These are phyloP conservation scores for Microtus pennsylvanicus DNA, from an alignment of 2,113 vertebrate genomes.

Conservation along the genomic window DNA sequence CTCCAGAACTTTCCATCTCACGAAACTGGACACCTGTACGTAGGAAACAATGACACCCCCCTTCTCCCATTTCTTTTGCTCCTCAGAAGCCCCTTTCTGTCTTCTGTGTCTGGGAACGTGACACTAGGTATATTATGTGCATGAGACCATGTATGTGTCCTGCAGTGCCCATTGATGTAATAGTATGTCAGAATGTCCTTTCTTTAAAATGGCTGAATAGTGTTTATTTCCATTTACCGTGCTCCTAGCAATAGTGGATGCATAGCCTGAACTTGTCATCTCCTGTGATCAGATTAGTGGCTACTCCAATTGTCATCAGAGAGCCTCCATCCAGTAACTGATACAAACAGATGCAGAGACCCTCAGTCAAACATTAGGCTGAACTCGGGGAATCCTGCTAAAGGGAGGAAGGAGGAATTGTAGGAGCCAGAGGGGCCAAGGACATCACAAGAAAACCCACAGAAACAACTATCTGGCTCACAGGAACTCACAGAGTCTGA, in stretches of 20 bases:
- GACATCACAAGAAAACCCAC: background rate
- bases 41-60: background rate
- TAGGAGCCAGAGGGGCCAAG: background rate
- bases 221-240: background rate
- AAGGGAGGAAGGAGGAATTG: background rate
- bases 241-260: background rate
- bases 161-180: background rate
- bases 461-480: background rate
- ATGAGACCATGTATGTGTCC: background rate
- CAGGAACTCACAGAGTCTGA: background rate
- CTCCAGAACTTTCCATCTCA: background rate
- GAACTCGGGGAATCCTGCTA: background rate
- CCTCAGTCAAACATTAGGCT: background rate
- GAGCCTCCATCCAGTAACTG: background rate
- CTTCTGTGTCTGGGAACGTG: background rate
- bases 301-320: background rate
- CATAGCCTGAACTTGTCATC: background rate
- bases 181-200: background rate
- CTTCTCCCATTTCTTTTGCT: background rate
- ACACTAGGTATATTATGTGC: background rate
- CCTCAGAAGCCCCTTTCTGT: background rate
- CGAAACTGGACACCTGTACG: background rate
- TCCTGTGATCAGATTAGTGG: background rate
- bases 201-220: background rate
- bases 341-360: background rate